Base-by-base conservation (phyloP, 2,888 invertebrate genomes). In the Ectobius pallidus region DNA sequence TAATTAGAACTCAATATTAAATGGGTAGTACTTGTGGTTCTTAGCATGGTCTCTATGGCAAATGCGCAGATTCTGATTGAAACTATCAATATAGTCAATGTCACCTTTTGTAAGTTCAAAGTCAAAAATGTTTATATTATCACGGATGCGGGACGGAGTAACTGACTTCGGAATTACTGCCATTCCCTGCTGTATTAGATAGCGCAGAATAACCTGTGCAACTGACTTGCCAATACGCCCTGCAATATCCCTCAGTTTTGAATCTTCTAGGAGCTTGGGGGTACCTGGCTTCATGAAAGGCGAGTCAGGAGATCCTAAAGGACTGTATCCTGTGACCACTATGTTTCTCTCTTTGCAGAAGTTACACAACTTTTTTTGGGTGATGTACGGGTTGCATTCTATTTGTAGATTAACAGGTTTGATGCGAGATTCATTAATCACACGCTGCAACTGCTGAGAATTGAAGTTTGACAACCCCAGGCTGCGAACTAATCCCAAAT, bases 161-260 rank as follows among this genome's bases (percentile, higher is more conserved):
- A 91, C 91, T 81, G 95, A 95, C 82, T 96, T 96, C 2, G 96
- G 95, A 79, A 96, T 94, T 44, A 90, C 90, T 9, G 87, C 87
- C 34, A 95, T 82, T 11, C 90, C 91, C 58, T 87, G 88, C 81
- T 95, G 93, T 11, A 52, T 30, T 30, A 58, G 3, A 4, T 30
- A 58, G 1, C 58, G 30, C 2, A 58, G 30, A 9, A 30, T 25
- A 9, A 58, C n/a, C n/a, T 58, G 58, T 16, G 25, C 58, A 22
- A 25, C 58, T 7, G 58, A 58, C n/a, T 58, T 58, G 58, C 58
- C 58, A 16, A 16, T 0, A 4, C 30, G 58, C 3, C 18, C n/a
- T 0, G 89, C 92, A 67, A 94, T 85, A 25, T 81, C 81, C 74
- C 87, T 83, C 1, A 94, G 83, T 76, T 85, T 83, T 0, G 89